phyloP scores from a whole-genome alignment of 2,113 vertebrate genomes.

The Oncorhynchus nerka region DNA sequence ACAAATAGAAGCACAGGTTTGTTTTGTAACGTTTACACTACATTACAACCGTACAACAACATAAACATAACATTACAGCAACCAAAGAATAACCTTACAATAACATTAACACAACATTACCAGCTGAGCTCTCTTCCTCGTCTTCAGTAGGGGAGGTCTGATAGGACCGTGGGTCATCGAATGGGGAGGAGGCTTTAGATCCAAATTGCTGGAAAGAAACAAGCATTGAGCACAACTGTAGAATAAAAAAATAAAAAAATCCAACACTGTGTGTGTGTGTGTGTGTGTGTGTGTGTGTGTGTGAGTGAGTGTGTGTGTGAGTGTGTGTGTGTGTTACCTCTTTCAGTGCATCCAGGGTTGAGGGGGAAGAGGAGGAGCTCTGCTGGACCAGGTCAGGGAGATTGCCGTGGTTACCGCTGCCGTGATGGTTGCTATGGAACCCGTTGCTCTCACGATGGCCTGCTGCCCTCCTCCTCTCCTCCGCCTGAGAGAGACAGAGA shows the following conservation, averaged over 20 bases:
- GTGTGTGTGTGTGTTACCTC: conserved; percentile 75
- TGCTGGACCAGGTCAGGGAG: conserved; percentile 96
- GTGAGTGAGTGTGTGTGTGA: conserved; percentile 4
- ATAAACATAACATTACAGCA: background rate
- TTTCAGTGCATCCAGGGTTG: conserved; percentile 84
- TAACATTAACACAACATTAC: background rate
- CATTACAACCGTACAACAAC: no score
- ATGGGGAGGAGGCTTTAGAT: conserved; percentile 93
- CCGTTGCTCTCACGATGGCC: conserved; percentile 92
- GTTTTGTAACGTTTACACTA: no score
- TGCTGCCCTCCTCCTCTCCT: conserved; percentile 83
- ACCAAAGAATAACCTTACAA: no score
- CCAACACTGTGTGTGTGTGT: conserved; percentile 6
- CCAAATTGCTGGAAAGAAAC: conserved; percentile 78
- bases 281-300: conserved; percentile 5
- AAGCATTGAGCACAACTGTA: background rate
- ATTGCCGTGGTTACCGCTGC: conserved; percentile 85
- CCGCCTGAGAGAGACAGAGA: conserved; percentile 61
- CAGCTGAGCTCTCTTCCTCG: conserved; percentile 81
- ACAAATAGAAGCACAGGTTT: no score
- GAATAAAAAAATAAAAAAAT: background rate
- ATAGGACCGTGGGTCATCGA: conserved; percentile 91
- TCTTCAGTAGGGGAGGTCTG: conserved; percentile 91
- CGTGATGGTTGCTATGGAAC: conserved; percentile 80
- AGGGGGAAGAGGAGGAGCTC: conserved; percentile 89